phyloP scores from a whole-genome alignment of 64 coral and sea anemone genomes.

The Montipora efflorescens region DNA sequence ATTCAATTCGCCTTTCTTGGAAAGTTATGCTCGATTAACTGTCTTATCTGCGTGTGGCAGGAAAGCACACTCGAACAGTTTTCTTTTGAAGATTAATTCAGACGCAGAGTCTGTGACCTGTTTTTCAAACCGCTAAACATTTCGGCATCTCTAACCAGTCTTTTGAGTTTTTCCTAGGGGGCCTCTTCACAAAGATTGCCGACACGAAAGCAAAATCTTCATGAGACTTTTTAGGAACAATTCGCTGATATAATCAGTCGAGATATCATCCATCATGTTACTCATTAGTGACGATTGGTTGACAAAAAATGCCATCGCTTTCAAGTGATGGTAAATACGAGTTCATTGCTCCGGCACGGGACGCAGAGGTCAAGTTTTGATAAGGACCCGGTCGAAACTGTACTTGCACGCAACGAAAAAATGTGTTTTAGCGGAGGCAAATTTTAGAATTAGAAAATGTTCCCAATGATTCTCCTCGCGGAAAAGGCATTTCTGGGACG shows the following conservation, averaged over 20 bases:
- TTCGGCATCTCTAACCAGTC: not conserved
- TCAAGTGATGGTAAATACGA: slow-evolving; percentile 31
- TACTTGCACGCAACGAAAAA: slow-evolving; percentile 40
- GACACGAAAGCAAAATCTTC: slow-evolving; percentile 16
- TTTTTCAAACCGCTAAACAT: not conserved
- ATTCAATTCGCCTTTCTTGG: slow-evolving; percentile 16
- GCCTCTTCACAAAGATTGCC: not conserved
- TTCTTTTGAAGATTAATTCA: not conserved
- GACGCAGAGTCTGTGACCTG: not conserved
- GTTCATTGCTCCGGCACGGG: not conserved
- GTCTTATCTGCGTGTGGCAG: not conserved
- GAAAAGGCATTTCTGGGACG: not conserved
- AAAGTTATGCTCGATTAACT: not conserved
- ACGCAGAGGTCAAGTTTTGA: slow-evolving; percentile 52
- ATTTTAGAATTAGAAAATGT: not conserved
- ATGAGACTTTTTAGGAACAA: not conserved
- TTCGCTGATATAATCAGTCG: not conserved
- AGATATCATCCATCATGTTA: slow-evolving; percentile 4
- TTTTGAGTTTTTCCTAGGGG: slow-evolving; percentile 3
- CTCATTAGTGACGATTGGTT: slow-evolving; percentile 33
- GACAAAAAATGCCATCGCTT: not conserved
- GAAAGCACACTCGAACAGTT: not conserved
- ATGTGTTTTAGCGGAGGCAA: not conserved
- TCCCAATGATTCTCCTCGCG: not conserved
- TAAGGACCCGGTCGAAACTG: not conserved